Percentiles rank a stretch among this genome's conserved stretches.
Evolutionary conservation across 2,113 vertebrate species (phyloP).

Genomic region (Caloenas nicobarica): DNA sequence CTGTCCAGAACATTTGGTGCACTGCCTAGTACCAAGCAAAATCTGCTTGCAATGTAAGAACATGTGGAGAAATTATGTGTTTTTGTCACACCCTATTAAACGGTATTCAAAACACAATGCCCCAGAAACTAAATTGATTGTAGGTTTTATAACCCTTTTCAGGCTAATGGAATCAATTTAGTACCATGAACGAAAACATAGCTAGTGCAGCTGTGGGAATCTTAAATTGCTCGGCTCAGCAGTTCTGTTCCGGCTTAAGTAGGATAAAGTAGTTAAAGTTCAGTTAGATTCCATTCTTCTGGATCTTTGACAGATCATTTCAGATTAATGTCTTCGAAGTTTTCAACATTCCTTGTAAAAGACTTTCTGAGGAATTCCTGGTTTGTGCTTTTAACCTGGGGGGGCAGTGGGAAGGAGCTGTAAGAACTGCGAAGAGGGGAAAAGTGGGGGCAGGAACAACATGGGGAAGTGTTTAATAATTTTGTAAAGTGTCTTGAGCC

Average conservation of each 20-base stretch:
- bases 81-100: conserved; percentile 80
- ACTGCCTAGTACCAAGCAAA: conserved; percentile 47
- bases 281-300: conserved; percentile 63
- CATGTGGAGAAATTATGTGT: conserved; percentile 77
- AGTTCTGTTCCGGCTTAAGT: conserved; percentile 52
- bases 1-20: conserved; percentile 42
- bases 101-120: conserved; percentile 79
- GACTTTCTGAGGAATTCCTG: conserved; percentile 46
- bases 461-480: neutral
- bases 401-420: neutral
- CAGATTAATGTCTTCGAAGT: conserved; percentile 66
- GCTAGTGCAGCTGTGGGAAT: conserved; percentile 65
- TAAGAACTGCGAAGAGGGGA: neutral
- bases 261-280: conserved; percentile 69
- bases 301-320: conserved; percentile 61
- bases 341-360: conserved; percentile 54
- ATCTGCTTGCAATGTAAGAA: conserved; percentile 69
- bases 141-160: conserved; percentile 77
- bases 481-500: neutral
- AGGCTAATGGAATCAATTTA: conserved; percentile 78
- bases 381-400: conserved; percentile 15
- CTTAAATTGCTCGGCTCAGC: conserved; percentile 62
- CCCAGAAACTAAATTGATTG: conserved; percentile 78
- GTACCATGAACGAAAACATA: conserved; percentile 71
- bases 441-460: neutral